Percentiles rank a stretch among this genome's conserved stretches.
These are phyloP conservation scores for Acarapis woodi DNA, from an alignment of 1,140 invertebrate genomes.

Conservation along the genomic window DNA sequence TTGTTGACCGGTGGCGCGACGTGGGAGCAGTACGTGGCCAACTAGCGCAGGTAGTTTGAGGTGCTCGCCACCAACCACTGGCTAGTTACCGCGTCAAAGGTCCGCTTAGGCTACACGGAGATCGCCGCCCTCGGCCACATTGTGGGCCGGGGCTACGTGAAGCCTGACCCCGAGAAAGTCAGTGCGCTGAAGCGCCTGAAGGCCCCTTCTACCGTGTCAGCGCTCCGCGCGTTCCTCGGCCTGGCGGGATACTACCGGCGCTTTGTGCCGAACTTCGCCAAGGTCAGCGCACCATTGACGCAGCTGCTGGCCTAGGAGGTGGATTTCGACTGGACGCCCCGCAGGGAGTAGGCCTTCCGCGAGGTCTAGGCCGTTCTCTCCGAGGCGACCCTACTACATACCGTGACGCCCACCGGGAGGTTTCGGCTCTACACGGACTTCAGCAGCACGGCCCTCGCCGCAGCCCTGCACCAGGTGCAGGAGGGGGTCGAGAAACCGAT, in stretches of 20 bases:
- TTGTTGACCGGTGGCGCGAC: conserved; percentile 1
- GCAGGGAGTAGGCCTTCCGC: neutral
- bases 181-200: neutral
- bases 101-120: conserved; percentile 6
- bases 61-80: too few species aligned
- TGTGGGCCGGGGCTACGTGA: conserved; percentile 1
- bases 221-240: neutral
- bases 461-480: neutral
- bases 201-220: neutral
- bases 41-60: too few species aligned
- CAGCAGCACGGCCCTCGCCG: neutral
- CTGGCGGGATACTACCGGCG: neutral
- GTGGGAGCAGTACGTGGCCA: conserved; percentile 4
- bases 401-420: neutral
- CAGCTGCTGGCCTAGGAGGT: neutral
- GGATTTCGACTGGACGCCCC: neutral
- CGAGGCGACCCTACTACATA: too few species aligned
- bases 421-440: too few species aligned
- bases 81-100: conserved; percentile 12
- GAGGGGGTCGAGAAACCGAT: neutral
- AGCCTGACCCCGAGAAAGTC: neutral
- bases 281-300: conserved; percentile 1
- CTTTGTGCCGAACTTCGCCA: neutral
- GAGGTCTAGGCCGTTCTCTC: too few species aligned
- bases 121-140: conserved; percentile 8